phyloP scores from a whole-genome alignment of 2,888 invertebrate species.

The Fragum whitleyi region DNA sequence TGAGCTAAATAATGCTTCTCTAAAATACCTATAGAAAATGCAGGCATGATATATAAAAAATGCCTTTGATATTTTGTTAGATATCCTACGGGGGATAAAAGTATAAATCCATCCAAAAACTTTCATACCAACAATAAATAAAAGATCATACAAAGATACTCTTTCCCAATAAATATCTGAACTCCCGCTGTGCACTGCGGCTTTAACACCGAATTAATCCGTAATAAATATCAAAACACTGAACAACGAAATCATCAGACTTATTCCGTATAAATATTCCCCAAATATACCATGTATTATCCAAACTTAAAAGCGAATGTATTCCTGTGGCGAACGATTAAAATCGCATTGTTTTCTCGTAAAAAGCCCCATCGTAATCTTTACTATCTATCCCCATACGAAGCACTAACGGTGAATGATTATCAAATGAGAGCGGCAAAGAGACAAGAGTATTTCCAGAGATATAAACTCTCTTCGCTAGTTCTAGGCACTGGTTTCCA shows the following conservation, averaged over 20 bases:
- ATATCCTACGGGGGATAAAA: background rate
- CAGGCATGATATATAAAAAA: background rate
- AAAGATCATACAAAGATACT: background rate
- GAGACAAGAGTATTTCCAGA: constrained; percentile 7
- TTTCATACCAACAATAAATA: background rate
- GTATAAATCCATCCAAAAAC: background rate
- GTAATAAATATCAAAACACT: constrained; percentile 1
- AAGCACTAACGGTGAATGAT: constrained; percentile 8
- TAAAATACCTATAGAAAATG: background rate
- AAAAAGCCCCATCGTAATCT: constrained; percentile 1
- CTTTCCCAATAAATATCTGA: background rate
- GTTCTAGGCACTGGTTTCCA: background rate
- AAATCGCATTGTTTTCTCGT: constrained; percentile 12
- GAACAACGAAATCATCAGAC: background rate
- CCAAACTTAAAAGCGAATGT: constrained; percentile 4
- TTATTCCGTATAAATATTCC: background rate
- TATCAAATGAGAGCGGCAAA: background rate
- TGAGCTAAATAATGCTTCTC: too few relatives aligned
- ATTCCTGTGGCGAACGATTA: background rate
- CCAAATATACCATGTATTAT: background rate
- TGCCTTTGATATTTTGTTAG: background rate
- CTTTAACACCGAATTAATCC: constrained; percentile 1
- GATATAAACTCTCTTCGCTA: constrained; percentile 13
- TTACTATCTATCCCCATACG: constrained; percentile 6
- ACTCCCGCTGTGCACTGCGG: background rate